Conservation (phyloP, 2,113 vertebrate species). For the Opisthocomus hoazin region DNA sequence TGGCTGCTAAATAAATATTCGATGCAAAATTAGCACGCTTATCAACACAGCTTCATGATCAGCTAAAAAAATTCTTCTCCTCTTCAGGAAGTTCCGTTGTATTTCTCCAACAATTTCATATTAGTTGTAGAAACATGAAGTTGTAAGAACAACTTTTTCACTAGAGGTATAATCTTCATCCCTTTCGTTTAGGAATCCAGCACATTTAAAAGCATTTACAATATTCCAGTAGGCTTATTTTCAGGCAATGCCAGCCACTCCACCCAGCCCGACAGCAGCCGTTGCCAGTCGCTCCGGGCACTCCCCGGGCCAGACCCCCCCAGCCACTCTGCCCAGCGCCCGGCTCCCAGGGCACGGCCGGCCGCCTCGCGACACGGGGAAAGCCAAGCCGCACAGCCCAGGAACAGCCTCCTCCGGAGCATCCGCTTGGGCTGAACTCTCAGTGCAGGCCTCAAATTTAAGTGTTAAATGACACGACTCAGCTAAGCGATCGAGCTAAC, state of each 20-base stretch:
- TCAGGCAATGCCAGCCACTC: fast-evolving
- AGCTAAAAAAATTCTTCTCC: background rate
- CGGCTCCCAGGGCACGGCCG: background rate
- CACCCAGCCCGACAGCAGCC: background rate
- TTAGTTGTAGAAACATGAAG: background rate
- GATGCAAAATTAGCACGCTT: background rate
- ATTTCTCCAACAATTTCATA: background rate
- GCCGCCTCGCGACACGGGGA: fast-evolving
- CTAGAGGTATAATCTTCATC: too few relatives aligned
- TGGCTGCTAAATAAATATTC: background rate
- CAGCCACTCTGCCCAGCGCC: background rate
- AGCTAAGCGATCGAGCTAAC: background rate
- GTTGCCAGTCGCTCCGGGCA: background rate
- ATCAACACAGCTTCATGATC: background rate
- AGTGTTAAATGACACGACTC: background rate
- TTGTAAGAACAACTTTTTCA: background rate
- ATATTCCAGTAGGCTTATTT: background rate
- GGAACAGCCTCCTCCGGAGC: too few relatives aligned
- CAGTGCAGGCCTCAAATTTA: background rate
- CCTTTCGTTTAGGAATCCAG: background rate
- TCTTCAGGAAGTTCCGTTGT: background rate
- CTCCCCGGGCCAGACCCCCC: fast-evolving
- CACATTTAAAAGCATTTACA: background rate
- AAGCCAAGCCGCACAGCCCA: background rate
- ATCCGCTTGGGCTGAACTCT: background rate